Base-by-base conservation (phyloP, 2,797 vertebrate genomes). In the Esox lucius region DNA sequence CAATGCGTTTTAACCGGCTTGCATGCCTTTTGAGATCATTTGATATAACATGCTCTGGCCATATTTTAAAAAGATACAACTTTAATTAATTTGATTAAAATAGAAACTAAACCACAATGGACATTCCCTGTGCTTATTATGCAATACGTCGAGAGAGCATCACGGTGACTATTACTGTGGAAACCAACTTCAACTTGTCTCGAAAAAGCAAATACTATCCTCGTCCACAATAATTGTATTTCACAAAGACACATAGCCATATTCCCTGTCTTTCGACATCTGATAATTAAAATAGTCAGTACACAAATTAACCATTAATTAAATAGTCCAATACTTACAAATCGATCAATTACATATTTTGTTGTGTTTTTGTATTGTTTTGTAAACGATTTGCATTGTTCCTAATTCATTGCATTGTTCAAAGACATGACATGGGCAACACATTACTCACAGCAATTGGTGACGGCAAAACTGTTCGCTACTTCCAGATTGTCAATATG, bases 401-500 rank as follows among this genome's bases (percentile, higher is more conserved):
- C 9, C 35, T 39, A 13, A 70, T 70, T 15, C 4, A 28, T 35
- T 28, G 8, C 9, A 28, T 33, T 66, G 19, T 68, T 59, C 12
- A 48, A 49, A n/a, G 13, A 13, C 46, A 16, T 1, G 31, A 35
- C n/a, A n/a, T 53, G 15, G 62, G 6, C 28, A 46, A 4, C 56
- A 12, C 61, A 71, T 74, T 88, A 98, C 97, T 98, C 91, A 99
- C 97, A 99, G 90, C 97, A 98, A 86, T 99, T 99, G 90, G 97
- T 99, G 82, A 99, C 97, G 49, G 97, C 97, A 87, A 99, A 99
- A 92, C 97, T 99, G 95, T 99, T 99, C 15, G 97, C 96, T 90
- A 98, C 97, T 94, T 99, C 97, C 94, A 99, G 92, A 92, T 98
- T 98, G 93, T 99, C 97, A 89, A 99, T 98, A 90, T 99, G 97